Percentiles rank a stretch among this genome's conserved stretches.
These are phyloP conservation scores for Tetanocera ferruginea DNA, from an alignment of 2,888 invertebrate genomes.

Conservation along the genomic window DNA sequence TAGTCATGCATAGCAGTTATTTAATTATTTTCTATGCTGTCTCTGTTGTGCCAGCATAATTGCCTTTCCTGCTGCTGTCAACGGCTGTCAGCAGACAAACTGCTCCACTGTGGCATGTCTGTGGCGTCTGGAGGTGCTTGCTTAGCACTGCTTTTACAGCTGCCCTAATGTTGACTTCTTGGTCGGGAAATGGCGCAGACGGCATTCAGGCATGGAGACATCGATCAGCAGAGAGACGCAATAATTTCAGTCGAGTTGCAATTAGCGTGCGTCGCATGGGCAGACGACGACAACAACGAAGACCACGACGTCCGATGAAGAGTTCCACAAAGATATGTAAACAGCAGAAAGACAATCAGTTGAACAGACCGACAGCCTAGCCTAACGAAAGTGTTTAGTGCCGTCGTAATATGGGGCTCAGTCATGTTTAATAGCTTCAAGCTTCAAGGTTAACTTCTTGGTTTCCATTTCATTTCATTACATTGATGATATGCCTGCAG, in stretches of 20 bases:
- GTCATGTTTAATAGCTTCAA: background rate
- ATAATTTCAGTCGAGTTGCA: slow-evolving; percentile 25
- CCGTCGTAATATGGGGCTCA: background rate
- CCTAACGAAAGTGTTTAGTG: background rate
- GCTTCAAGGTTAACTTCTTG: slow-evolving; percentile 18
- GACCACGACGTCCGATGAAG: slow-evolving; percentile 25
- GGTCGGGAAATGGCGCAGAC: background rate
- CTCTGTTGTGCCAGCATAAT: slow-evolving; percentile 4
- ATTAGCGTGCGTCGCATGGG: slow-evolving; percentile 15
- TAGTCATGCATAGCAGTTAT: background rate
- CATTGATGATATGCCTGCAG: background rate
- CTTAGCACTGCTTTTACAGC: background rate
- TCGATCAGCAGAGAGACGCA: slow-evolving; percentile 31
- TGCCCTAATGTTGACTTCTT: background rate
- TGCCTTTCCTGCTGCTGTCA: slow-evolving; percentile 26
- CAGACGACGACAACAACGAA: slow-evolving; percentile 21
- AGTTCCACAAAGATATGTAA: background rate
- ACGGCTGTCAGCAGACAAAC: slow-evolving; percentile 25
- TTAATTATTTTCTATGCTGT: slow-evolving; percentile 24
- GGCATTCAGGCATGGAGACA: slow-evolving; percentile 13
- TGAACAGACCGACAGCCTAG: background rate
- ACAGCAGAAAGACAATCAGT: background rate
- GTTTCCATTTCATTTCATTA: slow-evolving; percentile 1
- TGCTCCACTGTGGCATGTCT: background rate
- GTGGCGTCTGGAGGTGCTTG: background rate